A percentile compares a stretch with the other conserved stretches of the same genome.
Evolutionary conservation across 1,140 invertebrate genomes (phyloP).

Genomic region (Drosophila subobscura): DNA sequence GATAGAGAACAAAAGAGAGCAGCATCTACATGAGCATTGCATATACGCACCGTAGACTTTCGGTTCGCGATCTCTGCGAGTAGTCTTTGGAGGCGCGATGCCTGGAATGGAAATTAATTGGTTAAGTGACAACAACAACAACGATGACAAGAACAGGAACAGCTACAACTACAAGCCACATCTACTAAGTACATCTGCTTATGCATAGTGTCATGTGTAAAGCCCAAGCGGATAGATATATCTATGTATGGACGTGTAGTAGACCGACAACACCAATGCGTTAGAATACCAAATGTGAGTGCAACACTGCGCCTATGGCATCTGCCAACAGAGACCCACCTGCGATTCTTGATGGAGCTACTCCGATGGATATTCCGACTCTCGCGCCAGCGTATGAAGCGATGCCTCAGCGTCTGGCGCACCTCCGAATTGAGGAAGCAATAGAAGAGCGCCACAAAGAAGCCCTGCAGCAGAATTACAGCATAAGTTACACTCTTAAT

Average conservation of each 20-base stretch:
- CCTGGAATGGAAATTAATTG: slow-evolving; percentile 73
- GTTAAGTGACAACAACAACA: slow-evolving; percentile 68
- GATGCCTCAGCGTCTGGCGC: slow-evolving; percentile 91
- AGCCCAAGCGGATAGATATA: slow-evolving; percentile 1
- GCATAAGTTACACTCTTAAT: neutral
- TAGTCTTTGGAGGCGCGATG: slow-evolving; percentile 88
- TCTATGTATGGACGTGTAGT: slow-evolving; percentile 8
- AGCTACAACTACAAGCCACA: slow-evolving; percentile 38
- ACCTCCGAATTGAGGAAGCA: slow-evolving; percentile 97
- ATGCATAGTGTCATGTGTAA: slow-evolving; percentile 22
- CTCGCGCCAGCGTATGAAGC: slow-evolving; percentile 91
- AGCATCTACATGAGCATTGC: slow-evolving; percentile 46
- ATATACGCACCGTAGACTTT: slow-evolving; percentile 90
- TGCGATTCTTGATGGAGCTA: slow-evolving; percentile 73
- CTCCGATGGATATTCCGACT: slow-evolving; percentile 86
- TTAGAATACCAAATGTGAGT: slow-evolving; percentile 36
- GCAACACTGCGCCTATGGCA: neutral
- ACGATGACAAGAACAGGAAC: slow-evolving; percentile 19
- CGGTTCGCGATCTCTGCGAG: slow-evolving; percentile 89
- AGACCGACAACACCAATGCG: slow-evolving; percentile 43
- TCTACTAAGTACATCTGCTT: slow-evolving; percentile 2
- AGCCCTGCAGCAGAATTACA: slow-evolving; percentile 84
- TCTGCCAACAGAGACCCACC: slow-evolving; percentile 41
- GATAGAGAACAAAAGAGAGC: slow-evolving; percentile 8
- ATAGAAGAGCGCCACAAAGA: slow-evolving; percentile 93